Percentiles rank a stretch among this genome's conserved stretches.
Evolutionary conservation across 2,888 invertebrate species (phyloP).

Genomic region (Drosophila histrio): DNA sequence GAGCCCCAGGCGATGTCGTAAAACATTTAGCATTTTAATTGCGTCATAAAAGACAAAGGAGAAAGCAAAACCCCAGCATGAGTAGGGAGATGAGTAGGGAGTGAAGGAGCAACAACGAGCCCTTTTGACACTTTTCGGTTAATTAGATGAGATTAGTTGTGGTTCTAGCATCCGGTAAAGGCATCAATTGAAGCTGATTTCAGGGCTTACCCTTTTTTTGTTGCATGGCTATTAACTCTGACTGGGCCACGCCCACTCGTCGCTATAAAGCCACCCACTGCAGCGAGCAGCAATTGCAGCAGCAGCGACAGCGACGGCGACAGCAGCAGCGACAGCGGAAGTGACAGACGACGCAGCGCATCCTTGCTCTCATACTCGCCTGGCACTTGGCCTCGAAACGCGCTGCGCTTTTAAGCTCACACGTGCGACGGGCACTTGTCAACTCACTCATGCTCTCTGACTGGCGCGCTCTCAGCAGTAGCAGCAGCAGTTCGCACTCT

Average conservation of each 20-base stretch:
- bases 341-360: slow-evolving; percentile 53
- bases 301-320: not conserved
- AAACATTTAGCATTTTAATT: slow-evolving; percentile 78
- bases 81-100: not conserved
- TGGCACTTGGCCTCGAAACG: slow-evolving; percentile 76
- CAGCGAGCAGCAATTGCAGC: slow-evolving; percentile 18
- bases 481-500: slow-evolving; percentile 6
- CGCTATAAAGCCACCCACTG: slow-evolving; percentile 36
- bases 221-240: not conserved
- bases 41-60: slow-evolving; percentile 57
- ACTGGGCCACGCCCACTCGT: slow-evolving; percentile 49
- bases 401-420: slow-evolving; percentile 76
- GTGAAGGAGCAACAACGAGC: slow-evolving; percentile 1
- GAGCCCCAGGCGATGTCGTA: slow-evolving; percentile 57
- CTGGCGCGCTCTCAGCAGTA: slow-evolving; percentile 20
- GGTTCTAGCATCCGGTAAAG: not conserved
- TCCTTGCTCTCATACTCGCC: slow-evolving; percentile 49
- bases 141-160: slow-evolving; percentile 67
- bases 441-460: slow-evolving; percentile 37
- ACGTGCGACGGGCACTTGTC: slow-evolving; percentile 64
- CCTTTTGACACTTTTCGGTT: slow-evolving; percentile 60
- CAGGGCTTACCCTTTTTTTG: slow-evolving; percentile 1
- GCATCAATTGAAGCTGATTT: slow-evolving; percentile 38
- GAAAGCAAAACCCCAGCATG: not conserved
- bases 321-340: slow-evolving; percentile 43